Base-by-base conservation (phyloP, 2,888 invertebrate species). In the Choreutis nemorana region DNA sequence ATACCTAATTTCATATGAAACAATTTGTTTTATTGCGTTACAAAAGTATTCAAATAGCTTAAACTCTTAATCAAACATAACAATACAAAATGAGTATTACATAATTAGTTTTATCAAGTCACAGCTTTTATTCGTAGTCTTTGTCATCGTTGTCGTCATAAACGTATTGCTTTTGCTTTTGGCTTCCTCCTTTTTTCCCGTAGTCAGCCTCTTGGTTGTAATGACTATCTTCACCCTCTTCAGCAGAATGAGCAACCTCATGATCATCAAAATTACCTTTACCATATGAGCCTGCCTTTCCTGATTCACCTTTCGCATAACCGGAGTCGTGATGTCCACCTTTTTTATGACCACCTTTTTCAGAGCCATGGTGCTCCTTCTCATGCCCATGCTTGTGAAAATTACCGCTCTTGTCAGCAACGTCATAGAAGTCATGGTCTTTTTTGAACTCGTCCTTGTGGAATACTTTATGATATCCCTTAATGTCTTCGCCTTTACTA, bases 401-500 rank as follows among this genome's bases (percentile, higher is more conserved):
- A 50, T 85, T 81, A 1, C 87, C 88, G 27, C 81, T 82, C 29
- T 84, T 81, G 50, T 88, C 84, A 14, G 83, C 82, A 27, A 87
- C 86, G 47, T 89, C 89, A 54, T 89, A 89, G 66, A 89, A 89
- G 44, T 85, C 84, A 42, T 87, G 87, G 48, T 88, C 86, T 50
- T 89, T 89, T 58, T 89, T 87, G 75, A 83, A 89, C 57, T 90
- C 90, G 50, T 90, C 87, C 71, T 89, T 89, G 62, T 84, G 82
- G 61, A 85, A 87, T 1, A 87, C 84, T 46, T 86, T 87, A 58
- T 87, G 87, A 68, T 83, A 89, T 10, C 89, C 89, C 4, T 83
- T 85, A 12, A 87, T 81, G 29, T 86, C 86, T 36, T 86, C 84
- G 1, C 87, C 87, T 51, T 87, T 87, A 58, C 85, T 85, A 59